Percentiles rank a stretch among this genome's conserved stretches.
Evolutionary conservation across 1,140 invertebrate species (phyloP).

Genomic region (Medauroidea extradentata): DNA sequence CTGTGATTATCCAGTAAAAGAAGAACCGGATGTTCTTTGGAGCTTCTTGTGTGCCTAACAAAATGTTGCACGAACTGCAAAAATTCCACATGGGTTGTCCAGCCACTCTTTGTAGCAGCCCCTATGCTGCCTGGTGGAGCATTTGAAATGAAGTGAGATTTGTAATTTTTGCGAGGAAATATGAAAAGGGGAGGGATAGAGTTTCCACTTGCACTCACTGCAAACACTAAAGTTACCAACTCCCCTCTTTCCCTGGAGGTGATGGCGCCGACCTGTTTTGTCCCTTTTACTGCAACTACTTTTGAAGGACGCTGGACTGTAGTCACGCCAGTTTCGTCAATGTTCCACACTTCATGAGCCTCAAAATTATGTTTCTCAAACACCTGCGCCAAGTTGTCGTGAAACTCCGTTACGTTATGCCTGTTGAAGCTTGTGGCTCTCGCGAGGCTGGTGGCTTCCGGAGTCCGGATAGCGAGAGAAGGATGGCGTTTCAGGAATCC

Average conservation of each 20-base stretch:
- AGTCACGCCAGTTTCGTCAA: constrained; percentile 40
- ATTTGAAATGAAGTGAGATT: not conserved
- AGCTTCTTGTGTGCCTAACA: constrained; percentile 21
- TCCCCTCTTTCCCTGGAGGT: constrained; percentile 35
- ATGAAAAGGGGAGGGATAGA: not conserved
- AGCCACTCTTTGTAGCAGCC: not conserved
- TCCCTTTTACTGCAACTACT: constrained; percentile 33
- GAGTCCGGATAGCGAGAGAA: constrained; percentile 36
- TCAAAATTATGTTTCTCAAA: constrained; percentile 30
- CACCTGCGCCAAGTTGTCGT: constrained; percentile 25
- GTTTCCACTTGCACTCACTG: constrained; percentile 2
- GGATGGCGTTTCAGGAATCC: constrained; percentile 40
- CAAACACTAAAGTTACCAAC: constrained; percentile 38
- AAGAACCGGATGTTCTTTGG: not conserved
- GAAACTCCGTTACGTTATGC: constrained; percentile 35
- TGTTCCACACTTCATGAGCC: constrained; percentile 35
- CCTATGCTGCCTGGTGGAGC: not conserved
- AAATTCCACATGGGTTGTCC: not conserved
- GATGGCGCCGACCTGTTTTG: constrained; percentile 37
- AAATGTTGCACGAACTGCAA: constrained; percentile 23
- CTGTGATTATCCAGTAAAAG: constrained; percentile 7
- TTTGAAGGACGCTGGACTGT: constrained; percentile 36
- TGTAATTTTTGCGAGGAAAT: constrained; percentile 3
- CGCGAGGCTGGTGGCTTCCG: constrained; percentile 40
- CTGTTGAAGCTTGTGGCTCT: constrained; percentile 42